Percentiles rank a stretch among this genome's conserved stretches.
Evolutionary conservation across 2,888 invertebrate genomes (phyloP).

Genomic region (Dorcus hopei): DNA sequence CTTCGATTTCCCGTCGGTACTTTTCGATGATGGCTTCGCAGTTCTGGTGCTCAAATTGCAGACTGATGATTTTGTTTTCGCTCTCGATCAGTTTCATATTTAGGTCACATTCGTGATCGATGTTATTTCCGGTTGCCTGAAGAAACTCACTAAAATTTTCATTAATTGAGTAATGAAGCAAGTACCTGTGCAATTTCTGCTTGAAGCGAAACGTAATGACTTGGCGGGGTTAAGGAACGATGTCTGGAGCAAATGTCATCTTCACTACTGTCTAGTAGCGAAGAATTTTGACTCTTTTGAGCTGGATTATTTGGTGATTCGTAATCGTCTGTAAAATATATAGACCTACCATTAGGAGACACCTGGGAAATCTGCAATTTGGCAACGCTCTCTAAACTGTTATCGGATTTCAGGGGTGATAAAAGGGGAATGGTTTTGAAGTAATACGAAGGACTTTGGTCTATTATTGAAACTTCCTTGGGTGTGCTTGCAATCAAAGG

Average conservation of each 20-base stretch:
- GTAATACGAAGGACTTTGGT: too few species aligned
- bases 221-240: background rate
- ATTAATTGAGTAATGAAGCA: background rate
- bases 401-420: too few species aligned
- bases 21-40: slow-evolving; percentile 5
- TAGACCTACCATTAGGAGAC: too few species aligned
- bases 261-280: background rate
- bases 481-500: too few species aligned
- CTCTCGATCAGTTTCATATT: slow-evolving; percentile 2
- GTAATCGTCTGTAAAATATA: too few species aligned
- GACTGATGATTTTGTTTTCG: slow-evolving; percentile 6
- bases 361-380: too few species aligned
- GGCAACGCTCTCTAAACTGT: too few species aligned
- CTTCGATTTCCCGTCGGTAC: slow-evolving; percentile 9
- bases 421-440: too few species aligned
- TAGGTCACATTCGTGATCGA: background rate
- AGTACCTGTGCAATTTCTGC: background rate
- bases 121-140: background rate
- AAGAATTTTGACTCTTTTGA: too few species aligned
- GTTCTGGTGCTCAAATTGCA: slow-evolving; percentile 11
- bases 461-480: too few species aligned
- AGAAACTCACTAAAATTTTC: too few species aligned
- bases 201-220: background rate
- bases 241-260: background rate
- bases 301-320: too few species aligned